Percentiles rank a stretch among this genome's conserved stretches.
Evolutionary conservation across 1,140 invertebrate genomes (phyloP).

Genomic region (Cydia splendana): DNA sequence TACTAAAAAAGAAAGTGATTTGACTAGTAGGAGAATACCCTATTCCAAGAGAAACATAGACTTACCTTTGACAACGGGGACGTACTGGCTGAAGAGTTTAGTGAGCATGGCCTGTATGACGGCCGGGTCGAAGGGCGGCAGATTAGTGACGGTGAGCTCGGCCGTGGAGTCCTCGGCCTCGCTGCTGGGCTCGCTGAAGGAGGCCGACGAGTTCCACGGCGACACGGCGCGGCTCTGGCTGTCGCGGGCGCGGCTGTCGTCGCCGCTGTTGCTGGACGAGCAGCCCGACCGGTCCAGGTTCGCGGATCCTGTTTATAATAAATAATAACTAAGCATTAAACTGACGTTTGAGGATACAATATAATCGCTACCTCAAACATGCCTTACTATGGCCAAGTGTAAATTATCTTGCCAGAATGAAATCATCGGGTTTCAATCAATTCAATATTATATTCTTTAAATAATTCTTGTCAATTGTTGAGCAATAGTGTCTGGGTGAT

Average conservation of each 20-base stretch:
- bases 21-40: too few species aligned
- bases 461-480: too few species aligned
- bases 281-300: conserved; percentile 65
- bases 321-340: too few species aligned
- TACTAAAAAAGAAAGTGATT: too few species aligned
- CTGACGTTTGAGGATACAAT: too few species aligned
- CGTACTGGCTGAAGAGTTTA: conserved; percentile 65
- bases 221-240: conserved; percentile 58
- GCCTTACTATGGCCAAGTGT: too few species aligned
- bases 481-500: too few species aligned
- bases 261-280: conserved; percentile 68
- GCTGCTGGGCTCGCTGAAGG: conserved; percentile 66
- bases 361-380: too few species aligned
- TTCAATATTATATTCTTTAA: too few species aligned
- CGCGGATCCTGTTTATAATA: conserved; percentile 49
- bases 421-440: too few species aligned
- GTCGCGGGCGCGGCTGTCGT: conserved; percentile 51
- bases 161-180: conserved; percentile 53
- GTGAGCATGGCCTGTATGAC: conserved; percentile 67
- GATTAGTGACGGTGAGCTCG: conserved; percentile 73
- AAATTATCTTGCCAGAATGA: too few species aligned
- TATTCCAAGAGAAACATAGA: not conserved
- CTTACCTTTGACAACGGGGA: conserved; percentile 51
- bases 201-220: conserved; percentile 71
- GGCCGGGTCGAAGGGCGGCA: conserved; percentile 67